Base-by-base conservation (phyloP, 2,797 vertebrate species). In the Xiphophorus birchmanni region DNA sequence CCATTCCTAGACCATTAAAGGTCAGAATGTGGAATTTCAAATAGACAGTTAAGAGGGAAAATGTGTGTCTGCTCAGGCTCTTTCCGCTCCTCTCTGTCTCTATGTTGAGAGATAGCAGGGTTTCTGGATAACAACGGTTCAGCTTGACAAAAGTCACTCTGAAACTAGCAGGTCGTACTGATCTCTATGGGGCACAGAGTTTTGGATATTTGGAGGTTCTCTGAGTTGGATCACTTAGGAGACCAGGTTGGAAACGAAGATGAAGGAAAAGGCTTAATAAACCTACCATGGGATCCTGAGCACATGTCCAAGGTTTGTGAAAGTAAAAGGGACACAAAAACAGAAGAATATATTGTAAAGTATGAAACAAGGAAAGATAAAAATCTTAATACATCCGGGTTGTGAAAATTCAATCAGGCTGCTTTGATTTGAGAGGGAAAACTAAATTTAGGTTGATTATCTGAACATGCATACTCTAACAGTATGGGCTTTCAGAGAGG, bases 11-110 rank as follows among this genome's bases (percentile, higher is more conserved):
- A 79, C 60, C 50, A 74, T 84, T 54, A 76, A 60, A 78, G 78
- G 80, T 80, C 58, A 83, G 77, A 74, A 80, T 82, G 74, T 82
- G 75, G 87, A 76, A 84, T 67, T 83, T 8, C 15, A 74, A 29
- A 75, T 80, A 67, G 77, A 83, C 58, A 83, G 10, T 67, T 67
- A 11, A 45, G 60, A 75, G 18, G 60, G 48, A 21, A 75, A 65
- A 69, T 32, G 42, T 11, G 35, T 91, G 89, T 87, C 88, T 82
- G 77, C 78, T 90, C 73, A 84, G 37, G 17, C 63, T 67, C 8
- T 67, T 65, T 18, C 63, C 18, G 7, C 6, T 37, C 15, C 18
- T 37, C 63, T 65, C 17, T 37, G 32, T 10, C 17, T 6, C 32
- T 21, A 10, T 21, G 35, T 42, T 69, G 37, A 69, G 65, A 69